Percentiles rank a stretch among this genome's conserved stretches.
Conservation (phyloP, 2,797 vertebrate species). For the Esox masquinongy region DNA sequence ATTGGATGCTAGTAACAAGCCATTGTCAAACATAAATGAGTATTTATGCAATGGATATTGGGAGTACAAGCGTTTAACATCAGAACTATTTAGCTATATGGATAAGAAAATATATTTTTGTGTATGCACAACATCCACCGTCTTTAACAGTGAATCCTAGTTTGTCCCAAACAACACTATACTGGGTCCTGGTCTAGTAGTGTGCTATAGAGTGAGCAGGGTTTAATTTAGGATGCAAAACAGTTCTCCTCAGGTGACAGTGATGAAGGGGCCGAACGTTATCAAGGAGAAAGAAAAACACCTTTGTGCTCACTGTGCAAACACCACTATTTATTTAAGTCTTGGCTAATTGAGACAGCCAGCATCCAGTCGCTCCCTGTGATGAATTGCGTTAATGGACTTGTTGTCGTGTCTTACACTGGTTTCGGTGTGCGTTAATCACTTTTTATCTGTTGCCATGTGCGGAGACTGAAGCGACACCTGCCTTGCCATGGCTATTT, state of each 20-base stretch:
- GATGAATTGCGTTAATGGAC: constrained; percentile 54
- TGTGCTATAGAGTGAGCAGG: neutral
- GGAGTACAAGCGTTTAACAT: no score
- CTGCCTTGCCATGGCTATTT: neutral
- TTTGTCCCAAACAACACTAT: neutral
- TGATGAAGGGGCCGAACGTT: neutral
- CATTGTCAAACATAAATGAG: no score
- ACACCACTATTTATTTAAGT: constrained; percentile 29
- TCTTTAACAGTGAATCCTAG: neutral
- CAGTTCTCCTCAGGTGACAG: neutral
- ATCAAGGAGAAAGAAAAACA: neutral
- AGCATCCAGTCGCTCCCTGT: constrained; percentile 30
- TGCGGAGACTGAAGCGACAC: neutral
- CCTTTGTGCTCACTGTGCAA: constrained; percentile 12
- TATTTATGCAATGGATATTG: no score
- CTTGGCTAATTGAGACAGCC: constrained; percentile 44
- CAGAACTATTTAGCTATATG: no score
- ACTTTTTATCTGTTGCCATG: constrained; percentile 33
- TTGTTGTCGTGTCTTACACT: constrained; percentile 44
- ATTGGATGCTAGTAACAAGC: no score
- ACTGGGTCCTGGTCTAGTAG: neutral
- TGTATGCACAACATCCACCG: neutral
- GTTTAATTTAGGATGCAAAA: neutral
- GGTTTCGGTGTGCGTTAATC: constrained; percentile 39
- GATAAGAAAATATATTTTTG: no score